These are phyloP conservation scores for Delia radicum DNA, from an alignment of 1,140 invertebrate species.

Conservation along the genomic window DNA sequence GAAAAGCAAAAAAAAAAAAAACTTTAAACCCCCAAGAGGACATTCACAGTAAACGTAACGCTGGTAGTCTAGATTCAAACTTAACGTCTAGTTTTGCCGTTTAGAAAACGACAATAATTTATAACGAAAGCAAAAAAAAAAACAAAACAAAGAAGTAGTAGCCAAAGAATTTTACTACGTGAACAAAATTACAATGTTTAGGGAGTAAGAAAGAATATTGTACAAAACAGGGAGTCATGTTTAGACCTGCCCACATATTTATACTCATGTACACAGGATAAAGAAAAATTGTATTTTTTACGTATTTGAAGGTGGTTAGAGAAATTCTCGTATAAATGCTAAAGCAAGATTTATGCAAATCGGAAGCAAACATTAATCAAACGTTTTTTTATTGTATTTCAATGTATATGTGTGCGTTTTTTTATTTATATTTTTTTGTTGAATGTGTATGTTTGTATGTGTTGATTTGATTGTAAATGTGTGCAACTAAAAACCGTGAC, in stretches of 20 bases:
- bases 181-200: slow-evolving; percentile 2
- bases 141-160: not conserved
- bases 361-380: slow-evolving; percentile 56
- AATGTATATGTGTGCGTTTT: not conserved
- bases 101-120: slow-evolving; percentile 12
- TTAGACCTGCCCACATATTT: not conserved
- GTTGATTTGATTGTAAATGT: not conserved
- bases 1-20: no score
- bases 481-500: not conserved
- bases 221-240: not conserved
- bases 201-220: not conserved
- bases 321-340: slow-evolving; percentile 27
- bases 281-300: not conserved
- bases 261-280: not conserved
- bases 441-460: not conserved
- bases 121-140: not conserved
- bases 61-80: not conserved
- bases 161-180: slow-evolving; percentile 5
- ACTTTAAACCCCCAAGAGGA: not conserved
- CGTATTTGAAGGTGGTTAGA: no score
- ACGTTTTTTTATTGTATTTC: slow-evolving; percentile 32
- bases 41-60: not conserved
- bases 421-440: not conserved
- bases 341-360: slow-evolving; percentile 56
- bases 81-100: slow-evolving; percentile 2